These are phyloP conservation scores for Lissocephala sabroskyi DNA, from an alignment of 2,888 invertebrate species.

Conservation along the genomic window DNA sequence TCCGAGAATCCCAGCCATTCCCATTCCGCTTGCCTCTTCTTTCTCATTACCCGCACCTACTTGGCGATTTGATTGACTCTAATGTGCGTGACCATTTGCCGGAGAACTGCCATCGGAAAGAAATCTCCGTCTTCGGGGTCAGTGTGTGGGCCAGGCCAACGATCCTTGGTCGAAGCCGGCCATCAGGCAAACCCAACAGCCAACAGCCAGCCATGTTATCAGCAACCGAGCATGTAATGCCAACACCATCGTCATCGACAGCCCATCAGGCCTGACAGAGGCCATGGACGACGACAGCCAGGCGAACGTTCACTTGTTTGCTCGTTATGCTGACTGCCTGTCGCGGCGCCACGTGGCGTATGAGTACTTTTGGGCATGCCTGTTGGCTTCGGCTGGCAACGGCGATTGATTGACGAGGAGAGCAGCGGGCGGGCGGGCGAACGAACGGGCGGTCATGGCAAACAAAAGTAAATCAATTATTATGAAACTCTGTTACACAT, in stretches of 20 bases:
- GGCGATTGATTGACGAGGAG: slow-evolving; percentile 62
- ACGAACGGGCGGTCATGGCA: too few relatives aligned
- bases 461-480: slow-evolving; percentile 66
- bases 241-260: slow-evolving; percentile 14
- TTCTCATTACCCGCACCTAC: too few relatives aligned
- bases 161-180: too few relatives aligned
- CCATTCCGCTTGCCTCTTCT: too few relatives aligned
- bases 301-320: slow-evolving; percentile 16
- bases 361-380: slow-evolving; percentile 41
- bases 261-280: too few relatives aligned
- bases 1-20: too few relatives aligned
- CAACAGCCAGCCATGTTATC: slow-evolving; percentile 32
- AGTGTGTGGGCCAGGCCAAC: too few relatives aligned
- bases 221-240: slow-evolving; percentile 38
- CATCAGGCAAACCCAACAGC: slow-evolving; percentile 1
- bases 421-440: too few relatives aligned
- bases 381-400: slow-evolving; percentile 14
- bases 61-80: too few relatives aligned
- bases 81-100: too few relatives aligned
- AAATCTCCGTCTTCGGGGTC: too few relatives aligned
- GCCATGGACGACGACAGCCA: neutral
- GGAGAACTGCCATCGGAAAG: too few relatives aligned
- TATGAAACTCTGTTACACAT: slow-evolving; percentile 27
- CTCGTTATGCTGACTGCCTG: slow-evolving; percentile 31
- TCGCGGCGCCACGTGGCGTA: slow-evolving; percentile 48